Percentiles rank a stretch among this genome's conserved stretches.
Evolutionary conservation across 2,888 invertebrate genomes (phyloP).

Genomic region (Boloria euphrosyne): DNA sequence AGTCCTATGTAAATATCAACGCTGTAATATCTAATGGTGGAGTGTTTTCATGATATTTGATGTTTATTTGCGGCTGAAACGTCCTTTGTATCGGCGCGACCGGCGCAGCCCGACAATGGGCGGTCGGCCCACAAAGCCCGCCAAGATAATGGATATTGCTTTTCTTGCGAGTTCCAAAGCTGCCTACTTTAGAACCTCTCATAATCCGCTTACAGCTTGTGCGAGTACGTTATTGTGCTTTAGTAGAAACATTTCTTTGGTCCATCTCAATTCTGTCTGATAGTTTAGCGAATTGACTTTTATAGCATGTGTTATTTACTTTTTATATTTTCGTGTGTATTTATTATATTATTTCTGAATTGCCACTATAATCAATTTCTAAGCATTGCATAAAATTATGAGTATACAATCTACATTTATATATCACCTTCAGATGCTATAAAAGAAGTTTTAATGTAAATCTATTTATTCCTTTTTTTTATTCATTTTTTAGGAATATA

Average conservation of each 20-base stretch:
- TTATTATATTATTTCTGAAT: neutral
- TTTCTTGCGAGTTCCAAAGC: slow-evolving; percentile 80
- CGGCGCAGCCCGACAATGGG: slow-evolving; percentile 64
- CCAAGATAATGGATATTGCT: slow-evolving; percentile 81
- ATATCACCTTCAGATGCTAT: too few species aligned
- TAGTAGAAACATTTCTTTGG: slow-evolving; percentile 69
- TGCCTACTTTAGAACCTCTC: slow-evolving; percentile 78
- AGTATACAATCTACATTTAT: too few species aligned
- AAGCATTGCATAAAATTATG: too few species aligned
- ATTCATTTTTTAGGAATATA: too few species aligned
- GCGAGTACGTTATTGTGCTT: slow-evolving; percentile 73
- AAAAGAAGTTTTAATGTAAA: neutral
- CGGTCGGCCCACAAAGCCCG: slow-evolving; percentile 68
- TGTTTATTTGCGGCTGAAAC: slow-evolving; percentile 32
- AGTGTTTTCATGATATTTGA: slow-evolving; percentile 28
- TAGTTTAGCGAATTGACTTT: slow-evolving; percentile 16
- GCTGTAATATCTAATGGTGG: slow-evolving; percentile 12
- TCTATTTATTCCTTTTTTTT: neutral
- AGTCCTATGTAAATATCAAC: slow-evolving; percentile 15
- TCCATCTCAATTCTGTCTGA: slow-evolving; percentile 31
- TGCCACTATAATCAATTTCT: too few species aligned
- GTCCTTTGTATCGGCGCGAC: slow-evolving; percentile 44
- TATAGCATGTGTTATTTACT: neutral
- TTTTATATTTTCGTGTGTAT: neutral
- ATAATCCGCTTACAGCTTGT: slow-evolving; percentile 77